A percentile compares a stretch with the other conserved stretches of the same genome.
Evolutionary conservation across 2,797 vertebrate genomes (phyloP).

Genomic region (Cossypha dichroa): DNA sequence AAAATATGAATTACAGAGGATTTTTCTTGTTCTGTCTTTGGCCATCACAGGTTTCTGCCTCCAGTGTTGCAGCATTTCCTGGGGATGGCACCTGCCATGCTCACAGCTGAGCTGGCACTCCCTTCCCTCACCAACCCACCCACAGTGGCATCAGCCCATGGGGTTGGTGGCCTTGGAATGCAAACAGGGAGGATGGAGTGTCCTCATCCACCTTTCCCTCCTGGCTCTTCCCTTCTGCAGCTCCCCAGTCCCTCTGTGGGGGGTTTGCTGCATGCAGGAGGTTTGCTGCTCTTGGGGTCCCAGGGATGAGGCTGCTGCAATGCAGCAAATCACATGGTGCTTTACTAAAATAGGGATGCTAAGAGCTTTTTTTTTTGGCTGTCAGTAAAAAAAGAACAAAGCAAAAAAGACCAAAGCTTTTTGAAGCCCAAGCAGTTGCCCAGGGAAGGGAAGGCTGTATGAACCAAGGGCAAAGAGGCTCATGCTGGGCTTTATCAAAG

Average conservation of each 20-base stretch:
- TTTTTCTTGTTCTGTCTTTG: not conserved
- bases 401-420: not conserved
- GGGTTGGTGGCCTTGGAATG: not conserved
- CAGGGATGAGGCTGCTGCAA: not conserved
- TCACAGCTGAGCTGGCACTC: not conserved
- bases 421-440: not conserved
- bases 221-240: not conserved
- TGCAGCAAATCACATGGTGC: not conserved
- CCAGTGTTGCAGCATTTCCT: not conserved
- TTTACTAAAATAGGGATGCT: not conserved
- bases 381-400: not conserved
- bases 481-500: accelerated
- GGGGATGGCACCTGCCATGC: not conserved
- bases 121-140: not conserved
- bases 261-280: not conserved
- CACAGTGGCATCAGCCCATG: accelerated
- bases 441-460: not conserved
- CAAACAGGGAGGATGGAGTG: not conserved
- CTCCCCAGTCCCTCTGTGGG: accelerated
- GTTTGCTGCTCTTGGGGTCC: not conserved
- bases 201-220: not conserved
- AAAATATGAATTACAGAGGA: not conserved
- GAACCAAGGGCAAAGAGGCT: not conserved
- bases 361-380: not conserved
- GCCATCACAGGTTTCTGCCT: not conserved